Conservation (phyloP, 1,140 invertebrate species). For the Drosophila kohkoa region DNA sequence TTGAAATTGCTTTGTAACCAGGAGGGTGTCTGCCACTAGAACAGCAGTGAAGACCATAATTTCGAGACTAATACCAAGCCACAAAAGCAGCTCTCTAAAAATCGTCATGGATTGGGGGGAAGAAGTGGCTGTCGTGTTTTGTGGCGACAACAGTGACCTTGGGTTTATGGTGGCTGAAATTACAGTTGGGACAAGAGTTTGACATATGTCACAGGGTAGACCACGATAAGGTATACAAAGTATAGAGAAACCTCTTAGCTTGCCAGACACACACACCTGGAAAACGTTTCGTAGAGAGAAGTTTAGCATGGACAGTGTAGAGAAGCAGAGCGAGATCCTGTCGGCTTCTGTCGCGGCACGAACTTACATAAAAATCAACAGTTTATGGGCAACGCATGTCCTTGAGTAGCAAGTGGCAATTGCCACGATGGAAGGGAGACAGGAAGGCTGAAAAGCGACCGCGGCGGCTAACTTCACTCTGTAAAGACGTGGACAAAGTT, state of each 20-base stretch:
- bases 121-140: neutral
- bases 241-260: conserved; percentile 21
- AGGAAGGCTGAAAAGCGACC: conserved; percentile 36
- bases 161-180: conserved; percentile 28
- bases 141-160: conserved; percentile 52
- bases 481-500: conserved; percentile 58
- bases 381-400: conserved; percentile 77
- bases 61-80: conserved; percentile 71
- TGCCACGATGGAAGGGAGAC: neutral
- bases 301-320: neutral
- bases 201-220: conserved; percentile 66
- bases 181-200: conserved; percentile 61
- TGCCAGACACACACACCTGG: conserved; percentile 46
- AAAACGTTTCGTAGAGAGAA: conserved; percentile 1
- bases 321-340: conserved; percentile 13
- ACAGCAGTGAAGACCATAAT: conserved; percentile 56
- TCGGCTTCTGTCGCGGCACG: conserved; percentile 57
- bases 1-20: conserved; percentile 53
- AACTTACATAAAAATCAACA: conserved; percentile 79
- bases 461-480: conserved; percentile 53
- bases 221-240: conserved; percentile 33
- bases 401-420: conserved; percentile 57
- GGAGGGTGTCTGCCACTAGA: conserved; percentile 28
- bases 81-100: conserved; percentile 35
- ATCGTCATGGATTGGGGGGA: too few relatives aligned